phyloP scores from a whole-genome alignment of 2,797 vertebrate species.

The Xiphorhynchus erythropygius region DNA sequence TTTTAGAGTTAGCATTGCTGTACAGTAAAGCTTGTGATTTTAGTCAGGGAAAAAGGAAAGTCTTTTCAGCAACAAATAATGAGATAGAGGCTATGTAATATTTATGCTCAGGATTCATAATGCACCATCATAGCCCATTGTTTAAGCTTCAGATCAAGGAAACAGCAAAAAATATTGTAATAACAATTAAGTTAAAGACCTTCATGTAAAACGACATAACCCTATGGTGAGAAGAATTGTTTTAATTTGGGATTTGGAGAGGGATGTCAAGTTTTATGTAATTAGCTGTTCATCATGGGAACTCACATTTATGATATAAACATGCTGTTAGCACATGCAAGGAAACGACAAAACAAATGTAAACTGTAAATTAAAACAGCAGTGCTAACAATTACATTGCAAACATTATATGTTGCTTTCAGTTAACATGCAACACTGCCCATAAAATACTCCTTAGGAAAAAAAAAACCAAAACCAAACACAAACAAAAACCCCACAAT shows the following conservation, averaged over 20 bases:
- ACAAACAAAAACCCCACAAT: no score
- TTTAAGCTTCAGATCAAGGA: not conserved
- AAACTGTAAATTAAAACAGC: not conserved
- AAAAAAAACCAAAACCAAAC: no score
- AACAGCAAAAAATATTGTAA: not conserved
- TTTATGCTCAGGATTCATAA: not conserved
- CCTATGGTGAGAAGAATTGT: not conserved
- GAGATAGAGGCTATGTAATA: not conserved
- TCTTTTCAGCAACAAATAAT: not conserved
- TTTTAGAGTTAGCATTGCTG: not conserved
- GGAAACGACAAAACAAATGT: not conserved
- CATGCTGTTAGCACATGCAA: not conserved
- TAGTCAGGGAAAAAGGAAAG: not conserved
- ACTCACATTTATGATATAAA: not conserved
- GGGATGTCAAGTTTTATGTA: not conserved
- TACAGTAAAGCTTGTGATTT: not conserved
- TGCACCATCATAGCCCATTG: not conserved
- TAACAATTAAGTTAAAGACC: not conserved
- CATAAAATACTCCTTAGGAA: not conserved
- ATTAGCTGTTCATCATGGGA: not conserved
- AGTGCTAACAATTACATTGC: not conserved
- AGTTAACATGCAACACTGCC: not conserved
- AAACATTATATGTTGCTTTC: not conserved
- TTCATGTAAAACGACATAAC: not conserved
- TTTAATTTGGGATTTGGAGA: conserved; percentile 9